Conservation (phyloP, 2,888 invertebrate genomes). For the Drosophila multiciliata region DNA sequence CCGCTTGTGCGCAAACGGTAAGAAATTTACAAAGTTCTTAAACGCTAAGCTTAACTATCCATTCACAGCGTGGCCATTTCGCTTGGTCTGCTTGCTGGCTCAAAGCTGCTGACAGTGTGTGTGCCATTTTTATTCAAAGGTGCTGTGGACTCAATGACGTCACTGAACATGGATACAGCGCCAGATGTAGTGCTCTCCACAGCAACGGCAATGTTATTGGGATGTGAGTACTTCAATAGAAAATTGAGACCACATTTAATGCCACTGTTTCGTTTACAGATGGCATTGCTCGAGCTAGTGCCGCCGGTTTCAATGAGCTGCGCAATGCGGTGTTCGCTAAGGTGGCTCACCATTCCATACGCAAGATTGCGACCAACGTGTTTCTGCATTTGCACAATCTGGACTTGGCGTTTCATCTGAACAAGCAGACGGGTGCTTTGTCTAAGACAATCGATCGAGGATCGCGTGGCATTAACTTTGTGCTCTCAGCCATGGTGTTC, state of each 20-base stretch:
- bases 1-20: conserved; percentile 82
- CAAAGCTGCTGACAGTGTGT: conserved; percentile 94
- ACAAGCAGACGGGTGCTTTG: conserved; percentile 96
- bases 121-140: conserved; percentile 99
- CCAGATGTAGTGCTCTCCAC: conserved; percentile 92
- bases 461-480: conserved; percentile 98
- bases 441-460: conserved; percentile 97
- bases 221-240: conserved; percentile 88
- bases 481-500: conserved; percentile 98
- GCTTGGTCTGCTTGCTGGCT: conserved; percentile 90
- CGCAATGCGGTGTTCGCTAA: conserved; percentile 98
- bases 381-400: conserved; percentile 97
- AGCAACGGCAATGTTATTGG: conserved; percentile 92
- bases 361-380: conserved; percentile 96
- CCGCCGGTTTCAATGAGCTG: conserved; percentile 97
- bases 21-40: neutral
- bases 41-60: conserved; percentile 84
- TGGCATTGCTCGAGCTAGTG: conserved; percentile 95
- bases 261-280: conserved; percentile 86
- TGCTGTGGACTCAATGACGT: conserved; percentile 89
- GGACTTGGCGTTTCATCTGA: conserved; percentile 97
- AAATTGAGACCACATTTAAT: neutral
- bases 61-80: conserved; percentile 93
- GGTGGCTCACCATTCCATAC: conserved; percentile 98
- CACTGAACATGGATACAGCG: conserved; percentile 91